Base-by-base conservation (phyloP, 1,140 invertebrate species). In the Ditylenchus dipsaci region DNA sequence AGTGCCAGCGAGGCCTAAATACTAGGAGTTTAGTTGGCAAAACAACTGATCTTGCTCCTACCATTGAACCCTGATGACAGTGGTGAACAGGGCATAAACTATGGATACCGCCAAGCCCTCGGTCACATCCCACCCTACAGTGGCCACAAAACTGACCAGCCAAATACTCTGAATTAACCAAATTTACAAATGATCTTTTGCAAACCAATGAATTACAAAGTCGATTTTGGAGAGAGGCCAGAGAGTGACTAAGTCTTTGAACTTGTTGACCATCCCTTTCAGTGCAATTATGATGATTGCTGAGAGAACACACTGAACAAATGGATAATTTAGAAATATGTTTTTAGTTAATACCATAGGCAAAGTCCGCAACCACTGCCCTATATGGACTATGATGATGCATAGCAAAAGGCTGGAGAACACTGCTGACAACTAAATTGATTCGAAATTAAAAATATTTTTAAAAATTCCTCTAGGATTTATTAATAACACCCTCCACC, bases 191-290 rank as follows among this genome's bases (percentile, higher is more conserved):
- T 61, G n/a, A 1, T 5, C 27, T 30, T 61, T 26, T 61, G 59
- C n/a, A 53, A 56, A 21, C 0, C 33, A 13, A 11, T 17, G 23
- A 53, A 57, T 64, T 56, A 78, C 72, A 74, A 78, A 82, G 62
- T 82, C 80, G 33, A 80, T 80, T 57, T 83, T 83, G 5, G 79
- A 82, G 1, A 83, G 57, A 1, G 78, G 80, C 81, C 81, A 82
- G 13, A 82, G 74, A 17, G 17, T 68, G 47, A 63, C 45, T 1
- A 83, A 67, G 9, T 82, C 82, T 0, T 43, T 26, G 38, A 81
- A 78, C 30, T 82, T 82, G 19, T 53, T 60, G 58, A 80, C 75
- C 65, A 81, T 80, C n/a, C 73, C 76, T 47, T 69, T 75, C 30
- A 82, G 53, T 8, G 79, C 80, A 3, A 81, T 78, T 33, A 76